Conservation (phyloP, 2,113 vertebrate species). For the Plestiodon gilberti region DNA sequence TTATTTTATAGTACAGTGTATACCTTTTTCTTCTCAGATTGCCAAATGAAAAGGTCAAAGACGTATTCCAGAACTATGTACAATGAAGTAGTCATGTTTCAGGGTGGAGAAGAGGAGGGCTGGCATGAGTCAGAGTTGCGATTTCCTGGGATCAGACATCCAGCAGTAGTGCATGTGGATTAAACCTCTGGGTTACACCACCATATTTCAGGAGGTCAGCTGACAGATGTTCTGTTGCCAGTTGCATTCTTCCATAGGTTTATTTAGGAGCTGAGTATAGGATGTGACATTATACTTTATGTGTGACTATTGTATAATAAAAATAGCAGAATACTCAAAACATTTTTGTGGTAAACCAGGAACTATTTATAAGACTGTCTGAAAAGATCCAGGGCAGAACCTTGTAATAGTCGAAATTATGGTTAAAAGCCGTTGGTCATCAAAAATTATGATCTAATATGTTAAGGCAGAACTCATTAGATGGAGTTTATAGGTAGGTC, state of each 20-base stretch:
- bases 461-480: background rate
- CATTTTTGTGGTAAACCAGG: too few relatives aligned
- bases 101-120: too few relatives aligned
- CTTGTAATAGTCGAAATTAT: background rate
- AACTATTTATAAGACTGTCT: background rate
- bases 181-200: background rate
- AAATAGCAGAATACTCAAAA: too few relatives aligned
- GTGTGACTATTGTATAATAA: too few relatives aligned
- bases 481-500: background rate
- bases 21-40: background rate
- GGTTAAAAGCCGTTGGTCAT: background rate
- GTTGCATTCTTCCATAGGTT: too few relatives aligned
- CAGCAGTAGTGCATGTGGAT: background rate
- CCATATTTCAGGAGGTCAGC: background rate
- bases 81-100: background rate
- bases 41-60: background rate
- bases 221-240: background rate
- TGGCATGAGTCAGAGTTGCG: background rate
- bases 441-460: too few relatives aligned
- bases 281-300: too few relatives aligned
- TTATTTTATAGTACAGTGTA: background rate
- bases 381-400: too few relatives aligned
- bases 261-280: too few relatives aligned
- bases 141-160: too few relatives aligned
- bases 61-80: background rate